Evolutionary conservation across 2,113 vertebrate genomes (phyloP), one percentile per base, ranked within the genome.

Genomic region (Cyanocitta stelleri): DNA sequence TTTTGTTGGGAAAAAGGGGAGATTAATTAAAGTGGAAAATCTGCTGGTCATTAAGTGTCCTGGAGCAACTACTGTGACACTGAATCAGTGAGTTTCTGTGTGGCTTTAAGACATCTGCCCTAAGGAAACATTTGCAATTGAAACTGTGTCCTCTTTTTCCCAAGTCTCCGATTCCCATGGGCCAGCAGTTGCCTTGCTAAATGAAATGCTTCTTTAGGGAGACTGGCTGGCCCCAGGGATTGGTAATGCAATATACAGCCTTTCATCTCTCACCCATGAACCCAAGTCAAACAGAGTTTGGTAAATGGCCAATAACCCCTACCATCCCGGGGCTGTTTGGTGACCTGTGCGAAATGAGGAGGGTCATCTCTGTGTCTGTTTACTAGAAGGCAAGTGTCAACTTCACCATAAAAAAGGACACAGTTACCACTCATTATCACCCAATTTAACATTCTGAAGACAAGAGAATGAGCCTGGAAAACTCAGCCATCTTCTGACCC

Each of bases 251-350:
- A 89, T 94, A 86, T 75, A 89, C 66, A 20, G 83, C 87, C 93
- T 95, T 96, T 92, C 90, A 68, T 95, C 93, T 96, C 80, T 92
- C 95, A 94, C 73, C 92, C 90, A 93, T 88, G 90, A 95, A 95
- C 92, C 90, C 86, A 87, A 96, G 94, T 96, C 93, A 96, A 96
- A 96, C 88, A 92, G 85, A 86, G 88, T 94, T 96, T 94, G 92
- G 93, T 90, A 93, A 95, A 95, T 72, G 92, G 69, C 93, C 93
- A 94, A 58, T 96, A 96, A 96, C 88, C 93, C 92, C 85, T 27
- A 35, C 90, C 83, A 87, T 90, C 84, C 89, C 64, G 8, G 83
- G 90, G 90, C 93, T 90, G 88, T 75, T 75, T 95, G 86, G 90
- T 93, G 96, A 95, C 90, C 93, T 96, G 95, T 93, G 80, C 1